Evolutionary conservation across 53 echinoderm and acorn worm species (phyloP), one percentile per base, ranked within the genome.

Genomic region (Luidia sarsii): DNA sequence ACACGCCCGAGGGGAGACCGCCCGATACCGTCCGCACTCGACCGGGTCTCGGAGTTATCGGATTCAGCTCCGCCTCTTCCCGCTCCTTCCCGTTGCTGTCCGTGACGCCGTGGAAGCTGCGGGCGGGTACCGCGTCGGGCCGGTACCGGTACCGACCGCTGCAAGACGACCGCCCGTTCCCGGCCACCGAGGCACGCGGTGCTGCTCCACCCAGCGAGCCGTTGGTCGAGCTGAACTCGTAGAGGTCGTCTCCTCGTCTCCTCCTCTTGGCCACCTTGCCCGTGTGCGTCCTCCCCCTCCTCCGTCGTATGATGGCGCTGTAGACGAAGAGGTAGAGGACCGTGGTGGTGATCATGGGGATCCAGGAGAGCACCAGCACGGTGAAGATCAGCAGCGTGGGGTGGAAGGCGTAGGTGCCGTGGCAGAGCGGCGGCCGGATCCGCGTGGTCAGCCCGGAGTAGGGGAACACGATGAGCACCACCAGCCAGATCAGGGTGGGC

Each of bases 401-500:
- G 15, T 67, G 27, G 2, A 24, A 22, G 3, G 9, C 67, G 45
- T 67, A 67, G 41, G 67, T 27, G 2, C 67, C 67, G 27, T 67
- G 67, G 13, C 67, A 67, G 0, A 80, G 15, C 3, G 65, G 51
- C 2, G 65, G 50, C 15, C 34, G 30, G 3, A 57, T 20, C 24
- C 41, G 50, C 5, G 51, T 50, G 23, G 38, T 57, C 14, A 50
- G n/a, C 18, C 80, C 80, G 21, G 51, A 33, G 21, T 50, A 49
- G 13, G 80, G 80, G 19, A 64, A 65, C 36, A 80, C 65, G 36
- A 80, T n/a, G 16, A 80, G 66, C 23, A 83, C 67, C 21, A 79
- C 61, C 5, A 64, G 39, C 89, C 89, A 89, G 4, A 77, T 77
- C 4, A 83, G 7, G 25, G 79, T 19, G n/a, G 89, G 89, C 36